Evolutionary conservation across 1,140 invertebrate species (phyloP).

Genomic region (Radopholus similis): DNA sequence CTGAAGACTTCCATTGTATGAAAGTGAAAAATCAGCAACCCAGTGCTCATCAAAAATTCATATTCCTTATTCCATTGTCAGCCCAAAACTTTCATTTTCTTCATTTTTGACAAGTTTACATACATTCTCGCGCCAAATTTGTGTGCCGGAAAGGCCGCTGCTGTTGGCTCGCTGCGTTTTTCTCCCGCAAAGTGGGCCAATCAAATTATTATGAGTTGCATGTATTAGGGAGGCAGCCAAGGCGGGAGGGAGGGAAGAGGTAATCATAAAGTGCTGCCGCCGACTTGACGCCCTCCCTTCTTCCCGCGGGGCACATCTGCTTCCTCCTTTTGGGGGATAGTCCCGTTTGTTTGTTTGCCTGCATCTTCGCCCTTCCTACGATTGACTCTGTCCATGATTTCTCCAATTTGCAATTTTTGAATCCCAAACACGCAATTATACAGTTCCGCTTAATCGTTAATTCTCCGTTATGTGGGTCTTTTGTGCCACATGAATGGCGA

Average conservation of each 20-base stretch:
- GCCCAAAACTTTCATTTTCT: not conserved
- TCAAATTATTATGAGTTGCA: constrained; percentile 36
- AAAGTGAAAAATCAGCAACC: not conserved
- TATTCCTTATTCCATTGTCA: too few relatives aligned
- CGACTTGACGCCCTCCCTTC: too few relatives aligned
- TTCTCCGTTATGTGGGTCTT: too few relatives aligned
- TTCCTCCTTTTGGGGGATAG: too few relatives aligned
- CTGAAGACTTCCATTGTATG: constrained; percentile 3
- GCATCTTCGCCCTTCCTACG: too few relatives aligned
- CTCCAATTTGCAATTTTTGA: too few relatives aligned
- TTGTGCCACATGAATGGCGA: too few relatives aligned
- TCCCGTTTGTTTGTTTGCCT: too few relatives aligned
- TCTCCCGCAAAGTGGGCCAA: constrained; percentile 30
- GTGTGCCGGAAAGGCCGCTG: not conserved
- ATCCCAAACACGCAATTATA: too few relatives aligned
- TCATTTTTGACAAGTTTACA: not conserved
- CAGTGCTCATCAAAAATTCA: not conserved
- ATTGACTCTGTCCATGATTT: too few relatives aligned
- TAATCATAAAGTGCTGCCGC: too few relatives aligned
- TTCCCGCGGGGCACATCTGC: too few relatives aligned
- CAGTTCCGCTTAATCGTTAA: not conserved
- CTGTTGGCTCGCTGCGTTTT: not conserved
- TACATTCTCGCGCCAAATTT: not conserved
- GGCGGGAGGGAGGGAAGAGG: not conserved
- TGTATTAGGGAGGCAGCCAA: not conserved